Evolutionary conservation across 1,140 invertebrate species (phyloP).

Genomic region (Orussus abietinus): DNA sequence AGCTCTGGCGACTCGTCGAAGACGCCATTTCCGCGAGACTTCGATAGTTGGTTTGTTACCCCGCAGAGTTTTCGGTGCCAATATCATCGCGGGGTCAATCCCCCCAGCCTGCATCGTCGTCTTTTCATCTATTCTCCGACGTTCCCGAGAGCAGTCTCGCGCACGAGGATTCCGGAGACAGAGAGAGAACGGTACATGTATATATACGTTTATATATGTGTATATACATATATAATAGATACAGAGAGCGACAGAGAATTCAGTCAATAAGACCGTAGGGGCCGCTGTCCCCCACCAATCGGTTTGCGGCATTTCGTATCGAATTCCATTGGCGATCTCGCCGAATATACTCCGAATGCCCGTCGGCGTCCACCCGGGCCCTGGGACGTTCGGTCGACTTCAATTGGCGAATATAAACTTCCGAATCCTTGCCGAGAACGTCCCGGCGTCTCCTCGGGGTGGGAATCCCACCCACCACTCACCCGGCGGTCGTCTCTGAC

Average conservation of each 20-base stretch:
- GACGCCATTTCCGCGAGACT: too few relatives aligned
- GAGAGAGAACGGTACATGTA: too few relatives aligned
- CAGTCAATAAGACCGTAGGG: slow-evolving; percentile 28
- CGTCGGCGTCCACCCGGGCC: too few relatives aligned
- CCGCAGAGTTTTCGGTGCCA: too few relatives aligned
- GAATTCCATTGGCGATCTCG: slow-evolving; percentile 35
- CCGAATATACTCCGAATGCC: slow-evolving; percentile 6
- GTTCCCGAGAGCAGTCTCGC: too few relatives aligned
- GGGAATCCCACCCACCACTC: slow-evolving; percentile 13
- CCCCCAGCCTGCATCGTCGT: background rate
- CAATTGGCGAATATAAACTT: too few relatives aligned
- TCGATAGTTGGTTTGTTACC: too few relatives aligned
- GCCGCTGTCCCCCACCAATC: slow-evolving; percentile 37
- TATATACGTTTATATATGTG: background rate
- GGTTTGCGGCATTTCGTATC: slow-evolving; percentile 33
- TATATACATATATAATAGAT: background rate
- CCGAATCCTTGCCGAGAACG: slow-evolving; percentile 13
- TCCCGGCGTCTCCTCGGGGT: slow-evolving; percentile 13
- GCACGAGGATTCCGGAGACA: too few relatives aligned
- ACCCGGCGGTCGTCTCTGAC: slow-evolving; percentile 4
- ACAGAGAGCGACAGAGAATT: slow-evolving; percentile 26
- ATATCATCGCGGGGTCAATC: slow-evolving; percentile 17
- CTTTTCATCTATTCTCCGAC: slow-evolving; percentile 22
- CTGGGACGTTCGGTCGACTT: too few relatives aligned
- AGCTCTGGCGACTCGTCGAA: too few relatives aligned